phyloP scores from a whole-genome alignment of 2,888 invertebrate genomes.

The Enchytraeus crypticus region DNA sequence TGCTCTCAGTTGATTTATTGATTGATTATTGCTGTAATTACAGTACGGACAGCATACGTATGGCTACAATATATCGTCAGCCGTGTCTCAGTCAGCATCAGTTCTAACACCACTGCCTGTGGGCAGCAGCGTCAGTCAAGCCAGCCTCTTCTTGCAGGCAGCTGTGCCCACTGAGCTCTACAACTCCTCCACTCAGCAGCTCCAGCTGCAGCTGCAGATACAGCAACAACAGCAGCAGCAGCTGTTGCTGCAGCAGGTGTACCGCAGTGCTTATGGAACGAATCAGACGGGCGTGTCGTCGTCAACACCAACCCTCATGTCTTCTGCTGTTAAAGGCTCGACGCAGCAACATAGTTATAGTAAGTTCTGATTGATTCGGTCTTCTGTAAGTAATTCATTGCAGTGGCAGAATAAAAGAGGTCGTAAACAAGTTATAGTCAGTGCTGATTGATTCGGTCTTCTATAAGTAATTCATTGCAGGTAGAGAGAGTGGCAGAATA shows the following conservation, averaged over 20 bases:
- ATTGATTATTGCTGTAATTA: too few species aligned
- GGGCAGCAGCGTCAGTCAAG: conserved; percentile 31
- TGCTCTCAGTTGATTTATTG: not conserved
- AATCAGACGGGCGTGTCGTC: conserved; percentile 60
- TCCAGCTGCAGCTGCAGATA: conserved; percentile 7
- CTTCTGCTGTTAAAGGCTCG: conserved; percentile 65
- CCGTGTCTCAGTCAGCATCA: conserved; percentile 10
- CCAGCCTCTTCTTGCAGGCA: conserved; percentile 52
- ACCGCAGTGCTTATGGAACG: conserved; percentile 10
- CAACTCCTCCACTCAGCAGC: conserved; percentile 19
- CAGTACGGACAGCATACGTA: conserved; percentile 22
- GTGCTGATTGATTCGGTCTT: too few species aligned
- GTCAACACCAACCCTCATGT: conserved; percentile 79
- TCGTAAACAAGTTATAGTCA: too few species aligned
- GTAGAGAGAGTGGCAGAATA: too few species aligned
- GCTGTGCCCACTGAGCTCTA: conserved; percentile 61
- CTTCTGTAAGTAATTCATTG: not conserved
- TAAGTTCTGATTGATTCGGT: too few species aligned
- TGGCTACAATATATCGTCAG: conserved; percentile 21
- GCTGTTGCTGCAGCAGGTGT: conserved; percentile 1
- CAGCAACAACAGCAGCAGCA: conserved; percentile 12
- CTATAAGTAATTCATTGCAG: too few species aligned
- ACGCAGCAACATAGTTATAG: conserved; percentile 18
- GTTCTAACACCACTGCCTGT: conserved; percentile 32
- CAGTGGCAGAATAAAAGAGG: too few species aligned